Percentiles rank a stretch among this genome's conserved stretches.
phyloP scores from a whole-genome alignment of 2,888 invertebrate species.

The Lampropteryx suffumata region DNA sequence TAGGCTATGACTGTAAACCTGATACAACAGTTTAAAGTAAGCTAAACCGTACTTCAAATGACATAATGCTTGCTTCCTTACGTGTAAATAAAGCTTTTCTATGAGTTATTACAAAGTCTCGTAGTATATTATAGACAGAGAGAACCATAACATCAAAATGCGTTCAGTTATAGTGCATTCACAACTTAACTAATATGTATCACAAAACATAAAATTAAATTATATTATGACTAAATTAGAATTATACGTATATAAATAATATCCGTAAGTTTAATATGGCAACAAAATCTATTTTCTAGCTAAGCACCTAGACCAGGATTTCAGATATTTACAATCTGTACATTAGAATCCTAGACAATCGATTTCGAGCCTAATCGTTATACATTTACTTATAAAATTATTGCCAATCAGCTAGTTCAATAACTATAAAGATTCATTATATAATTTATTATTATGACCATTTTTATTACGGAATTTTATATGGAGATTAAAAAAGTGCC shows the following conservation, averaged over 20 bases:
- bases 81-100: neutral
- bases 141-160: constrained; percentile 1
- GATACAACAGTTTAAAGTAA: too few relatives aligned
- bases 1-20: neutral
- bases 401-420: constrained; percentile 74
- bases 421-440: constrained; percentile 51
- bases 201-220: constrained; percentile 75
- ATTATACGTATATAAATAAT: constrained; percentile 73
- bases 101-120: neutral
- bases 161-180: constrained; percentile 13
- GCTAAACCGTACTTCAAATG: too few relatives aligned
- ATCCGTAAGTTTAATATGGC: constrained; percentile 81
- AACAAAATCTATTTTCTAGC: constrained; percentile 79
- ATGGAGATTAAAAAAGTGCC: constrained; percentile 47
- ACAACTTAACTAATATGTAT: constrained; percentile 57
- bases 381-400: constrained; percentile 64
- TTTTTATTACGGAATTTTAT: constrained; percentile 52
- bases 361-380: constrained; percentile 57
- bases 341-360: constrained; percentile 57
- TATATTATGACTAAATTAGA: constrained; percentile 75
- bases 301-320: constrained; percentile 77
- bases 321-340: constrained; percentile 77
- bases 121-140: neutral
- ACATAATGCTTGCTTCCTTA: neutral
- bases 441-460: constrained; percentile 51